Evolutionary conservation across 2,113 vertebrate species (phyloP).

Genomic region (Bubo blakistoni): DNA sequence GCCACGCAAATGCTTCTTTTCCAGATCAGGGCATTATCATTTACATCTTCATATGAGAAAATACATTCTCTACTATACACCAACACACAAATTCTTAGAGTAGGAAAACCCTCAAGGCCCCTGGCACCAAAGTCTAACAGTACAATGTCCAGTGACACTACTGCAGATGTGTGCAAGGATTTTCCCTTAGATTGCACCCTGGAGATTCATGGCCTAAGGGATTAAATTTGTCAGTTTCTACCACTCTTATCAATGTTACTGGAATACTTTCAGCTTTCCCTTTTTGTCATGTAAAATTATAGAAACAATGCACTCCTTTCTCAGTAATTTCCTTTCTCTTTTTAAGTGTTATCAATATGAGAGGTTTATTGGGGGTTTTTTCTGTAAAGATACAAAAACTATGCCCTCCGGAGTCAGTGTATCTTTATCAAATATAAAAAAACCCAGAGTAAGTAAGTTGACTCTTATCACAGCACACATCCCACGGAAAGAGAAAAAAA

Average conservation of each 20-base stretch:
- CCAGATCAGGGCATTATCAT: neutral
- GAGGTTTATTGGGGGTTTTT: neutral
- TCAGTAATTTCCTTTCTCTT: neutral
- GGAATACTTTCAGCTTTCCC: neutral
- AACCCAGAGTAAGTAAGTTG: neutral
- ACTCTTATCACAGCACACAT: neutral
- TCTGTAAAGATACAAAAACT: neutral
- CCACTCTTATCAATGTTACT: neutral
- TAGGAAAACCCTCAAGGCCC: neutral
- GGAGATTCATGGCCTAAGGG: neutral
- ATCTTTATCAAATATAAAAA: neutral
- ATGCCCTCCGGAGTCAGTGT: neutral
- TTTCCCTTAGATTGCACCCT: neutral
- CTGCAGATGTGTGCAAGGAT: neutral
- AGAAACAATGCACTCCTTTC: neutral
- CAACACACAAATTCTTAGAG: neutral
- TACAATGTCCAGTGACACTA: neutral
- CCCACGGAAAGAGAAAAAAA: neutral
- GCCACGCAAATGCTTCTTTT: neutral
- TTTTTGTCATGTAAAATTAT: neutral
- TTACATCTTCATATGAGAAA: neutral
- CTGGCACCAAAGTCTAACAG: neutral
- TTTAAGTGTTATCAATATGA: neutral
- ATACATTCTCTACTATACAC: neutral
- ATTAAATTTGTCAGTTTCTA: neutral